A percentile compares a stretch with the other conserved stretches of the same genome.
phyloP scores from a whole-genome alignment of 2,888 invertebrate genomes.

The Laothoe populi region DNA sequence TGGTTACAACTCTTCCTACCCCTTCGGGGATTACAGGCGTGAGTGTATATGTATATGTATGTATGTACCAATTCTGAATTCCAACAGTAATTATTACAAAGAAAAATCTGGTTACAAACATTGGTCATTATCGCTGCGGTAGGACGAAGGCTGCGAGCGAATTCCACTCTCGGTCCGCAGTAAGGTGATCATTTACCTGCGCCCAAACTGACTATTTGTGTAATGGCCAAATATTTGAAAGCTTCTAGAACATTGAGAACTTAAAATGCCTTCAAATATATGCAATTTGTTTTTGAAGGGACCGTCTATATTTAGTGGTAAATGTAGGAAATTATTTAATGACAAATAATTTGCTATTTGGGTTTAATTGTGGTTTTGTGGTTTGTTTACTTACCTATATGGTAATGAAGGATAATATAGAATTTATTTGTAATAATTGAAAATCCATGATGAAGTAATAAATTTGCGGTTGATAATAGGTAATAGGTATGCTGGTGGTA shows the following conservation, averaged over 20 bases:
- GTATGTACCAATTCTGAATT: background rate
- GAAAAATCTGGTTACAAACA: background rate
- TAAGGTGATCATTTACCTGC: constrained; percentile 31
- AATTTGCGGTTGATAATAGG: no score
- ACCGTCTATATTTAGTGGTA: background rate
- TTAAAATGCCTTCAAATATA: background rate
- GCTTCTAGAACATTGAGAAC: background rate
- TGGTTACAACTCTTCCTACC: no score
- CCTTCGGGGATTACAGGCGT: no score
- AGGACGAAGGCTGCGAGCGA: constrained; percentile 24
- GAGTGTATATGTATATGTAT: no score
- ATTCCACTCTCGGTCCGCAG: constrained; percentile 30
- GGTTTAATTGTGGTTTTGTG: background rate
- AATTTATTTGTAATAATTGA: background rate
- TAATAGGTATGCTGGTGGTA: no score
- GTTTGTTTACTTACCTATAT: background rate
- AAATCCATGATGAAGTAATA: no score
- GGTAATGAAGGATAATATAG: background rate
- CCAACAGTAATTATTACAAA: background rate
- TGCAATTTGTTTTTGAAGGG: background rate
- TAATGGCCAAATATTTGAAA: background rate
- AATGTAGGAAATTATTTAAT: background rate
- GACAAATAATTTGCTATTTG: background rate
- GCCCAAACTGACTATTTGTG: background rate
- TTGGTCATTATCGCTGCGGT: background rate